Base-by-base conservation (phyloP, 2,888 invertebrate genomes). In the Xiphydria camelus region DNA sequence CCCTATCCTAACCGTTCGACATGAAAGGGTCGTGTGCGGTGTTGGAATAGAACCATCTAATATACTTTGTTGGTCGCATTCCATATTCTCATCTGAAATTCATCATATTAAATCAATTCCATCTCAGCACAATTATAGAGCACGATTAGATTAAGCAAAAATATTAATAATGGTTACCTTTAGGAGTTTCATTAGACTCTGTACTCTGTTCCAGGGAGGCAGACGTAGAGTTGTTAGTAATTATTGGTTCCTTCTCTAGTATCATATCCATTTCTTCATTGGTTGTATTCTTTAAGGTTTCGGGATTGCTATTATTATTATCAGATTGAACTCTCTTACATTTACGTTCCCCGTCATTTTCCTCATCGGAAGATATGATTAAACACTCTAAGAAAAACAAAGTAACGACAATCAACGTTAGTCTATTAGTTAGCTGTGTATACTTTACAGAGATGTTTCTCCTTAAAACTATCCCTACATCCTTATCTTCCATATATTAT, bases 1-100 rank as follows among this genome's bases (percentile, higher is more conserved):
- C 25, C 94, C 94, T 69, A 94, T 87, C 53, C 93, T 81, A 43
- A 94, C 84, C 14, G 89, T 87, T 56, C 89, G 82, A 73, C 92
- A 92, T 12, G 78, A 76, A 7, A 90, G 66, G 34, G 81, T 75
- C n/a, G 83, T 82, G 40, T 79, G 79, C 36, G 80, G 66, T 33
- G 79, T 78, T 55, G 80, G 73, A 43, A 70, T 57, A 31, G 64
- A 72, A 49, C 45, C 49, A 41, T 80, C 80, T n/a, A n/a, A n/a
- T n/a, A n/a, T n/a, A n/a, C n/a, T n/a, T n/a, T n/a, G n/a, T n/a
- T n/a, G n/a, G n/a, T 48, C 19, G 9, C 3, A 22, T 20, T 46
- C 53, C n/a, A n/a, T n/a, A n/a, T n/a, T n/a, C n/a, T n/a, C n/a
- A n/a, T n/a, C n/a, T n/a, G n/a, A n/a, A n/a, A n/a, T n/a, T n/a